Base-by-base conservation (phyloP, 2,797 vertebrate genomes). In the Falco columbarius region DNA sequence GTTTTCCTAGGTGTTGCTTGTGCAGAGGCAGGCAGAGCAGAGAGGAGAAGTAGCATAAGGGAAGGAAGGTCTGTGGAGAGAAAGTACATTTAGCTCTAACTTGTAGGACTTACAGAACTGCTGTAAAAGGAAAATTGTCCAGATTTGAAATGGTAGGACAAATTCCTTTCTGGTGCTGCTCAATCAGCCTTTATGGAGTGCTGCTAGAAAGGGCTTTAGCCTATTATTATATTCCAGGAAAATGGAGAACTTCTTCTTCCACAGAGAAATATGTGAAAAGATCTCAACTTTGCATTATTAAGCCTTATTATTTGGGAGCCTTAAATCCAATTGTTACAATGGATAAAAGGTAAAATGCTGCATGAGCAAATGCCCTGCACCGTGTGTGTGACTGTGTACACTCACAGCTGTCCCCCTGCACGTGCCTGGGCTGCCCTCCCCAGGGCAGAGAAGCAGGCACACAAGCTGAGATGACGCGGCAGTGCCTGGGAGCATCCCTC, bases 401-500 rank as follows among this genome's bases (percentile, higher is more conserved):
- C 8, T 46, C 27, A 6, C 3, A 29, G n/a, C 24, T 56, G 36
- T 8, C 7, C 4, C 54, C 8, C 51, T 12, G 44, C 36, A 36
- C 14, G 29, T 20, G n/a, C 14, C 17, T 0, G 2, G n/a, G 10
- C 36, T 30, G 70, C 14, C 16, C 26, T 38, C 7, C 10, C 22
- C 42, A 14, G 0, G 4, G 12, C 67, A 51, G 29, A 17, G 55
- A 47, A 30, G 10, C 14, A 36, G n/a, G 24, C 65, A 52, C 0
- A 0, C 5, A 17, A 17, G 14, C 22, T 52, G 20, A 14, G 52
- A 16, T 1, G 6, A 20, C 0, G 2, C 1, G 2, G 51, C 0
- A 0, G 20, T 62, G 27, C 46, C 62, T 29, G 32, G 49, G 14
- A 74, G 9, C 66, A 19, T 51, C 19, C 13, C 11, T 55, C 42